A percentile compares a stretch with the other conserved stretches of the same genome.
These are phyloP conservation scores for Engraulis encrasicolus DNA, from an alignment of 2,113 vertebrate species.

Conservation along the genomic window DNA sequence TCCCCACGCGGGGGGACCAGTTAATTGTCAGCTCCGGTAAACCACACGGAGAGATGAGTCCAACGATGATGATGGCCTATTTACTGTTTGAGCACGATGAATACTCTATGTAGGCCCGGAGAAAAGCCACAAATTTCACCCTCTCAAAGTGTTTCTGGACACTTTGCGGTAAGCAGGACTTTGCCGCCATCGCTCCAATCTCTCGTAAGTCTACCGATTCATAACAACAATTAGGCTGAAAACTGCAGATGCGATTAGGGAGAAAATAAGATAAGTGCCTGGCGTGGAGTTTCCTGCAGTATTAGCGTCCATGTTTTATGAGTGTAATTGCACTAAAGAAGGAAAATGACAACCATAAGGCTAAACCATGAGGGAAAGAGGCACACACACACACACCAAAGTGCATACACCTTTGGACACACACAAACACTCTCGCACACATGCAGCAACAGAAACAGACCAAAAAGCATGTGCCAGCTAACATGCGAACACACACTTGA, in stretches of 20 bases:
- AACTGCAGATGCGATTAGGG: conserved; percentile 25
- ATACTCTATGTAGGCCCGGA: background rate
- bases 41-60: conserved; percentile 30
- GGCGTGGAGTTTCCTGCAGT: background rate
- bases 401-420: background rate
- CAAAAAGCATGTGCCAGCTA: too few species aligned
- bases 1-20: conserved; percentile 40
- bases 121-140: background rate
- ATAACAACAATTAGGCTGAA: conserved; percentile 16
- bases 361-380: background rate
- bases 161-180: background rate
- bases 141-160: background rate
- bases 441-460: too few species aligned
- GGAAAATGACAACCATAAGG: background rate
- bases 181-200: background rate
- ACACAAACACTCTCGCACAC: background rate
- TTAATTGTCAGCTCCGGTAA: conserved; percentile 46
- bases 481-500: too few species aligned
- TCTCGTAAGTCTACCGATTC: background rate
- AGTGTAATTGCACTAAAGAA: background rate
- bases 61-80: conserved; percentile 20
- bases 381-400: too few species aligned
- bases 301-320: background rate
- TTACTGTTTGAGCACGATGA: too few species aligned
- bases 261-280: background rate